Evolutionary conservation across 1,140 invertebrate species (phyloP).

Genomic region (Macrostomum lignano): DNA sequence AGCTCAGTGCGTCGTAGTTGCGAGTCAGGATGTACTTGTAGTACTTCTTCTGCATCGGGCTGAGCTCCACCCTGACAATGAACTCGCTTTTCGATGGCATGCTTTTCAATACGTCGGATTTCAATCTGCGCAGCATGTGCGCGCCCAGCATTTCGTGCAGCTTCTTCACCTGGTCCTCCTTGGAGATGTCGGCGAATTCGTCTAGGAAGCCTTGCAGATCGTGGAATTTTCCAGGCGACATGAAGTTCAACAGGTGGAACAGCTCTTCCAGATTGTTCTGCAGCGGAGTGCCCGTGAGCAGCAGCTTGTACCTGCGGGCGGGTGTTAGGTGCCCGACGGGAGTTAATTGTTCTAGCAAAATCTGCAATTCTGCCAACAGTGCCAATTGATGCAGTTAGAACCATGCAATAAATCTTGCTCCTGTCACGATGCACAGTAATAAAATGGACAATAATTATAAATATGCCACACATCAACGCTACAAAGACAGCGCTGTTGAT

Average conservation of each 20-base stretch:
- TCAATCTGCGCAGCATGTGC: conserved; percentile 83
- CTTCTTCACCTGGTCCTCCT: conserved; percentile 96
- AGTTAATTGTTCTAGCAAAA: too few relatives aligned
- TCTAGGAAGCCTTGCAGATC: conserved; percentile 76
- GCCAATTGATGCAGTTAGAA: too few relatives aligned
- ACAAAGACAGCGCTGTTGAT: too few relatives aligned
- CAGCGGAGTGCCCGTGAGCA: conserved; percentile 84
- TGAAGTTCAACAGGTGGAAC: conserved; percentile 92
- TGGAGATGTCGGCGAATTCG: conserved; percentile 93
- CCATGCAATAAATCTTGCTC: too few relatives aligned
- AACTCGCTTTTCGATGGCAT: conserved; percentile 99
- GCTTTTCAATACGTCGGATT: conserved; percentile 83
- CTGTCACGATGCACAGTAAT: too few relatives aligned
- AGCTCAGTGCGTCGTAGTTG: conserved; percentile 88
- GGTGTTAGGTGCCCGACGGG: too few relatives aligned
- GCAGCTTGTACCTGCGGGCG: conserved; percentile 75
- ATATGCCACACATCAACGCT: too few relatives aligned
- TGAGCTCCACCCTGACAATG: conserved; percentile 86
- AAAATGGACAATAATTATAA: too few relatives aligned
- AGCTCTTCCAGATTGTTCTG: conserved; percentile 98
- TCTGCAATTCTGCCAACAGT: too few relatives aligned
- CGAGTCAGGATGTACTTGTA: conserved; percentile 95
- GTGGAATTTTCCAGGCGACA: conserved; percentile 54
- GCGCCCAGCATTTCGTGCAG: conserved; percentile 88
- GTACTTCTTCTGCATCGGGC: conserved; percentile 98